A percentile compares a stretch with the other conserved stretches of the same genome.
These are phyloP conservation scores for Campoletis sonorensis DNA, from an alignment of 1,140 invertebrate genomes.

Conservation along the genomic window DNA sequence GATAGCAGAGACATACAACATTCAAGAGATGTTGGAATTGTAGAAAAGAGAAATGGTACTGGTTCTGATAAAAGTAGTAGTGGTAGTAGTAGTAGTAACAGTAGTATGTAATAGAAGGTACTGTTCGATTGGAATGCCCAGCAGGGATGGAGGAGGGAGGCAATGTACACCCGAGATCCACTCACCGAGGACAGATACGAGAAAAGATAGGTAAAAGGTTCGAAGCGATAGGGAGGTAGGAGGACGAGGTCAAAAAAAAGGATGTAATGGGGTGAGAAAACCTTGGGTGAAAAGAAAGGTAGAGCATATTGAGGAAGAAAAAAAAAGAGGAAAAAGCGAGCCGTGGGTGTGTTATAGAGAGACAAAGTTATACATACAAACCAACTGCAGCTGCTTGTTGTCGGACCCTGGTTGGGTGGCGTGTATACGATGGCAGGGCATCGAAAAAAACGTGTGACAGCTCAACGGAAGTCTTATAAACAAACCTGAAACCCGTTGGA, in stretches of 20 bases:
- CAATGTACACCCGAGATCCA: constrained; percentile 49
- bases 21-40: constrained; percentile 31
- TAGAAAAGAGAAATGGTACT: constrained; percentile 6
- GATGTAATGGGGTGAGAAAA: constrained; percentile 17
- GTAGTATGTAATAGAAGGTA: constrained; percentile 4
- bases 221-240: constrained; percentile 15
- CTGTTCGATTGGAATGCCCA: constrained; percentile 62
- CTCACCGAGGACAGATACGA: constrained; percentile 63
- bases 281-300: background rate
- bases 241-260: background rate
- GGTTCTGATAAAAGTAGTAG: background rate
- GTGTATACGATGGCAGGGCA: constrained; percentile 38
- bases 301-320: background rate
- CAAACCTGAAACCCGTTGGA: constrained; percentile 62
- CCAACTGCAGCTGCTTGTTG: constrained; percentile 61
- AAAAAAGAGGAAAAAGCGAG: background rate
- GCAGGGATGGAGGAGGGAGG: background rate
- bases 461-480: constrained; percentile 68
- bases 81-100: constrained; percentile 19
- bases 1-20: constrained; percentile 39
- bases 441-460: constrained; percentile 61
- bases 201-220: constrained; percentile 64
- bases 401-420: constrained; percentile 58
- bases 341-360: constrained; percentile 64
- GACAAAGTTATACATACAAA: constrained; percentile 68